These are phyloP conservation scores for Saccostrea glomerata DNA, from an alignment of 1,140 invertebrate genomes.

Conservation along the genomic window DNA sequence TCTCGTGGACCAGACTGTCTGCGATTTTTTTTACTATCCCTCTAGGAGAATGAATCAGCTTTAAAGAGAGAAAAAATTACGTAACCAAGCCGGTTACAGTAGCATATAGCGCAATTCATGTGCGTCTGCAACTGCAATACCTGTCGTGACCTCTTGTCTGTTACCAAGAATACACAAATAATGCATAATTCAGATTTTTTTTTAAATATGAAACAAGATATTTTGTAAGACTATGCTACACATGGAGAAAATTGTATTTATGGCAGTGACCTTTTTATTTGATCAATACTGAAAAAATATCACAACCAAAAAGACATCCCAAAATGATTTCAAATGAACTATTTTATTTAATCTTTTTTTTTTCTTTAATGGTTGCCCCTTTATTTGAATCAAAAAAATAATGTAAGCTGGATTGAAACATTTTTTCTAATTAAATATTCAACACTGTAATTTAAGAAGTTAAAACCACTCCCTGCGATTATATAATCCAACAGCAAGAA, in stretches of 20 bases:
- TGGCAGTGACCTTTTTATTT: neutral
- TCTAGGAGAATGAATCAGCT: conserved; percentile 35
- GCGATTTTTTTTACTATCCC: neutral
- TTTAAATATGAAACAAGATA: conserved; percentile 8
- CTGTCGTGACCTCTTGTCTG: conserved; percentile 5
- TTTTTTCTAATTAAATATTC: conserved; percentile 29
- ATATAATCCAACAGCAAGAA: conserved; percentile 18
- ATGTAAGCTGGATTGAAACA: neutral
- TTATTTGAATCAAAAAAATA: neutral
- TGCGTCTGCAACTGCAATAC: conserved; percentile 24
- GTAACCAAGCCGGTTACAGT: conserved; percentile 19
- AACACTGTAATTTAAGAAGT: conserved; percentile 20
- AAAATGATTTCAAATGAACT: neutral
- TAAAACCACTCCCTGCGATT: neutral
- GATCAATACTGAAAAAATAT: conserved; percentile 16
- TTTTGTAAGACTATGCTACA: neutral
- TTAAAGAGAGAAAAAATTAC: conserved; percentile 34
- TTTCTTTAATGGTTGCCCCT: neutral
- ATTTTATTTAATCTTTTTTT: no score
- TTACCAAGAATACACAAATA: conserved; percentile 34
- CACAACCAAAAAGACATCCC: neutral
- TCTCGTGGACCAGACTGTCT: conserved; percentile 26
- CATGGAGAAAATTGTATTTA: neutral
- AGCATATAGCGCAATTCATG: conserved; percentile 23
- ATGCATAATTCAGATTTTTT: conserved; percentile 12